phyloP scores from a whole-genome alignment of 2,113 vertebrate genomes.

The Takifugu bimaculatus region DNA sequence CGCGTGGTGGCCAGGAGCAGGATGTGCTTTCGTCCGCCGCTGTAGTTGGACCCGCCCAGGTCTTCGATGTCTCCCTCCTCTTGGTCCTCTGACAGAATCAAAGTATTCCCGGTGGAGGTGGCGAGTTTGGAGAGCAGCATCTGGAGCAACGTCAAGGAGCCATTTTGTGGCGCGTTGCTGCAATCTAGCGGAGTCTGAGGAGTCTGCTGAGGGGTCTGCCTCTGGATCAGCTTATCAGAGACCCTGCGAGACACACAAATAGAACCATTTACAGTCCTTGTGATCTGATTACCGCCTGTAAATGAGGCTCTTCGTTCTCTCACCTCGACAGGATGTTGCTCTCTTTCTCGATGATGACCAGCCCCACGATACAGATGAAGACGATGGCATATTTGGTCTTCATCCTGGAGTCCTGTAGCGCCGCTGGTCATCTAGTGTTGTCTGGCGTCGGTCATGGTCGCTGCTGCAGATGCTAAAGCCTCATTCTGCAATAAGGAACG shows the following conservation, averaged over 20 bases:
- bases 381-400: conserved; percentile 88
- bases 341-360: conserved; percentile 93
- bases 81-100: conserved; percentile 27
- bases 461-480: conserved; percentile 21
- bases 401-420: conserved; percentile 75
- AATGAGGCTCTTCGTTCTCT: conserved; percentile 27
- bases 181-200: conserved; percentile 57
- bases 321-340: conserved; percentile 96
- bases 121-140: conserved; percentile 77
- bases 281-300: too few species aligned
- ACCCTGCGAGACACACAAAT: conserved; percentile 73
- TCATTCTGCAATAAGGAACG: conserved; percentile 50
- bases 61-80: conserved; percentile 40
- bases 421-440: conserved; percentile 31
- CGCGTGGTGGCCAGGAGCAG: conserved; percentile 91
- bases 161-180: conserved; percentile 64
- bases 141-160: conserved; percentile 72
- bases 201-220: conserved; percentile 76
- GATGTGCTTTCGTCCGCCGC: conserved; percentile 76
- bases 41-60: neutral
- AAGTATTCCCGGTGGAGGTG: conserved; percentile 35
- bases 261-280: too few species aligned
- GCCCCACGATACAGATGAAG: conserved; percentile 83
- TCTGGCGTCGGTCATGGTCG: conserved; percentile 36
- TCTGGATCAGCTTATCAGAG: conserved; percentile 84